Evolutionary conservation across 1,140 invertebrate species (phyloP).

Genomic region (Cheumatopsyche charites): DNA sequence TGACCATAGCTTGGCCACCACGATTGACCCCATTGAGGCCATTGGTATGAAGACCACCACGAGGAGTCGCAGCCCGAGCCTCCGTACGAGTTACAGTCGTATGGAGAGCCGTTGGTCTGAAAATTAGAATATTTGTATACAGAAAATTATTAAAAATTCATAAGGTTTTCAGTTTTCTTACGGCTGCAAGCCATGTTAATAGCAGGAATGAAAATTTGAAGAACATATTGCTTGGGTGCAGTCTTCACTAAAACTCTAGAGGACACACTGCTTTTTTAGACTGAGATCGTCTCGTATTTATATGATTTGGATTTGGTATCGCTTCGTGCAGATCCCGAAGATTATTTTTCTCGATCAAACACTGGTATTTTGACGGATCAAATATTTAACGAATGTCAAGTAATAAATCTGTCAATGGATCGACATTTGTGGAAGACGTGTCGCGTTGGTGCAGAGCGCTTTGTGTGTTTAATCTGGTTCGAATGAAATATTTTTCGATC

Average conservation of each 20-base stretch:
- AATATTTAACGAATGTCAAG: constrained; percentile 1
- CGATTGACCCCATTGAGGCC: too few relatives aligned
- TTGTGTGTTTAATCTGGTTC: too few relatives aligned
- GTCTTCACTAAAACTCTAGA: neutral
- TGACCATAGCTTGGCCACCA: too few relatives aligned
- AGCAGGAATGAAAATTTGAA: neutral
- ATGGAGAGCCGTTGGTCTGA: neutral
- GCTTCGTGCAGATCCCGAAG: too few relatives aligned
- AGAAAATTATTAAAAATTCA: neutral
- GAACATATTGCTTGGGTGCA: constrained; percentile 7
- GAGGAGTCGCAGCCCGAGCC: too few relatives aligned
- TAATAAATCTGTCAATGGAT: too few relatives aligned
- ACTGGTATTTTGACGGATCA: neutral
- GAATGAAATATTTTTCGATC: too few relatives aligned
- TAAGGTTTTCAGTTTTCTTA: neutral
- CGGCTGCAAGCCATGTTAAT: neutral
- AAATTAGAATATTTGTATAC: neutral
- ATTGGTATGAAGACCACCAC: too few relatives aligned
- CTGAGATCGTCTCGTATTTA: neutral
- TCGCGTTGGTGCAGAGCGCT: too few relatives aligned
- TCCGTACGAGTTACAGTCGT: neutral
- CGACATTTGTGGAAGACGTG: too few relatives aligned
- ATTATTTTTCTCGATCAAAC: too few relatives aligned
- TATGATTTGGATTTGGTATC: too few relatives aligned
- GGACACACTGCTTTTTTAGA: neutral